phyloP scores from a whole-genome alignment of 1,140 invertebrate genomes.

The Argopecten irradians region DNA sequence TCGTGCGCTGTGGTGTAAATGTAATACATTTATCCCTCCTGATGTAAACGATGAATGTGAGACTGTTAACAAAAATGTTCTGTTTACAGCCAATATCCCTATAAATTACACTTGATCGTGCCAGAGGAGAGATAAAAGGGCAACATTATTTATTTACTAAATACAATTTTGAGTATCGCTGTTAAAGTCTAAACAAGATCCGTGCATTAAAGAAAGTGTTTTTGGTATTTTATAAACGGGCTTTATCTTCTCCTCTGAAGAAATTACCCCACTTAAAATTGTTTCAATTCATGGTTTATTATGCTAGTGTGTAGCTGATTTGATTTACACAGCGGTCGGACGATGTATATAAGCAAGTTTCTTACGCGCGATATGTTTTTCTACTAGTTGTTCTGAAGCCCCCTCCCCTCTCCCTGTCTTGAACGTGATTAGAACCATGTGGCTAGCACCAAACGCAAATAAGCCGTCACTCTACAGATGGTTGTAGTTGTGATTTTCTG shows the following conservation, averaged over 20 bases:
- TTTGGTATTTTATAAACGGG: not conserved
- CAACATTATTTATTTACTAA: not conserved
- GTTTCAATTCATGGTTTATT: conserved; percentile 12
- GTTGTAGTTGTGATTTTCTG: not conserved
- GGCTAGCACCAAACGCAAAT: not conserved
- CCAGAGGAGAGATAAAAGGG: not conserved
- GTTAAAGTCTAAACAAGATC: not conserved
- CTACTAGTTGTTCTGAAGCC: not conserved
- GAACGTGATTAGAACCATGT: not conserved
- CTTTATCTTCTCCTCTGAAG: not conserved
- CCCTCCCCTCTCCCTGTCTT: not conserved
- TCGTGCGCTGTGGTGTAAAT: not conserved
- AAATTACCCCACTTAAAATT: conserved; percentile 12
- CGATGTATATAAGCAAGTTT: not conserved
- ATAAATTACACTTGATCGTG: not conserved
- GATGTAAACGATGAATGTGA: not conserved
- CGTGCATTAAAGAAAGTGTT: not conserved
- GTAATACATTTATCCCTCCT: not conserved
- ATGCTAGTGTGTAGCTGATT: not conserved
- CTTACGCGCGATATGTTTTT: not conserved
- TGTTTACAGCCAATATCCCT: not conserved
- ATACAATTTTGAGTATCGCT: conserved; percentile 8
- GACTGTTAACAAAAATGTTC: not conserved
- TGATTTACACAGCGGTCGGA: conserved; percentile 15
- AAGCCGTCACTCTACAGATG: conserved; percentile 6